A percentile compares a stretch with the other conserved stretches of the same genome.
Evolutionary conservation across 2,797 vertebrate species (phyloP).

Genomic region (Eulemur rubriventer): DNA sequence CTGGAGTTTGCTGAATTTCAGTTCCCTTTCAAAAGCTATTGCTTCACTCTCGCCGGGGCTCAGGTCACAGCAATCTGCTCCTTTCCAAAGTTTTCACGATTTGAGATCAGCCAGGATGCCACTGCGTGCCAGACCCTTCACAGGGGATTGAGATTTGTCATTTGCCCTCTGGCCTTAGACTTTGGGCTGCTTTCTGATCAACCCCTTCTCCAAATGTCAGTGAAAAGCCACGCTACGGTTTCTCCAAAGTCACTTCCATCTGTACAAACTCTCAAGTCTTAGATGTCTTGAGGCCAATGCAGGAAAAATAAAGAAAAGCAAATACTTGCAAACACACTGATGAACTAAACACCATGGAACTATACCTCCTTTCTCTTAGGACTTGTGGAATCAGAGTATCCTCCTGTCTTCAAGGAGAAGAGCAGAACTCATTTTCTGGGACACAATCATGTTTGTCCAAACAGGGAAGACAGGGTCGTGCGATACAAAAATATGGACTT

Average conservation of each 20-base stretch:
- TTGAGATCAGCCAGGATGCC: neutral
- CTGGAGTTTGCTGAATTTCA: conserved; percentile 59
- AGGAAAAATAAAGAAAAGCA: conserved; percentile 79
- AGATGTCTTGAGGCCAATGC: neutral
- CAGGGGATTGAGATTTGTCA: neutral
- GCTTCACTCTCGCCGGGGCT: neutral
- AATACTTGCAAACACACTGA: conserved; percentile 58
- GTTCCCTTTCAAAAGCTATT: conserved; percentile 49
- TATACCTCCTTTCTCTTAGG: conserved; percentile 68
- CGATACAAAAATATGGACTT: neutral
- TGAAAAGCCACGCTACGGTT: conserved; percentile 72
- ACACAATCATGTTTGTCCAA: neutral
- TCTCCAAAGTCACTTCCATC: conserved; percentile 75
- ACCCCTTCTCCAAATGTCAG: conserved; percentile 69
- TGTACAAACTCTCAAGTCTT: conserved; percentile 62
- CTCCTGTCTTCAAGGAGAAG: conserved; percentile 63
- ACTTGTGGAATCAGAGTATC: conserved; percentile 27
- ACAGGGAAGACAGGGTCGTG: neutral
- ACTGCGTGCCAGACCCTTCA: neutral
- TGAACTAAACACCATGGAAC: conserved; percentile 74
- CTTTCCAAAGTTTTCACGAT: neutral
- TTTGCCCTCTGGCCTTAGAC: conserved; percentile 56
- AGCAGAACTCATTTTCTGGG: conserved; percentile 64
- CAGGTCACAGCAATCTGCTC: conserved; percentile 2
- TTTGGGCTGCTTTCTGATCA: conserved; percentile 68